A percentile compares a stretch with the other conserved stretches of the same genome.
Evolutionary conservation across 2,888 invertebrate genomes (phyloP).

Genomic region (Agrilus cyanescens): DNA sequence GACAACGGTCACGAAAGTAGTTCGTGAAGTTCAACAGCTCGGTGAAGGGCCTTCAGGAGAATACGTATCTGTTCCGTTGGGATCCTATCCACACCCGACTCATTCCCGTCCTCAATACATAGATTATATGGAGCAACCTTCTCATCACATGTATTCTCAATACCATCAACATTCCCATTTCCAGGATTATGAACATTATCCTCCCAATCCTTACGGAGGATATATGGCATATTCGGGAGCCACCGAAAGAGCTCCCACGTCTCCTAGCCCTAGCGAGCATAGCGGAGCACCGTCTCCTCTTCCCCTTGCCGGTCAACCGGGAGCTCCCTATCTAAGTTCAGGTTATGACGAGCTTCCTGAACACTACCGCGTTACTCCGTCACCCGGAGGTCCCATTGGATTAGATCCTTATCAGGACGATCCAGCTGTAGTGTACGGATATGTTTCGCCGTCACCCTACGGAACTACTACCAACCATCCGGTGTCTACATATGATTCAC

Average conservation of each 20-base stretch:
- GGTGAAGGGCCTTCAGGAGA: conserved; percentile 43
- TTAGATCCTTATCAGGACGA: conserved; percentile 54
- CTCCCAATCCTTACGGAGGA: conserved; percentile 37
- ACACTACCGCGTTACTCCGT: conserved; percentile 52
- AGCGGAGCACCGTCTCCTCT: conserved; percentile 44
- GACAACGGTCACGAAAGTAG: conserved; percentile 58
- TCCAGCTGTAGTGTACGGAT: conserved; percentile 50
- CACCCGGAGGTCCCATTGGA: conserved; percentile 45
- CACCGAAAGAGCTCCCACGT: conserved; percentile 38
- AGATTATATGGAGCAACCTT: conserved; percentile 37
- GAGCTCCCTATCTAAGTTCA: conserved; percentile 45
- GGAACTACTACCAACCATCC: conserved; percentile 37
- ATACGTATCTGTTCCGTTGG: conserved; percentile 40
- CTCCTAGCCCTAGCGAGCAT: conserved; percentile 45
- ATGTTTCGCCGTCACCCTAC: conserved; percentile 52
- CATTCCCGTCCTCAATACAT: conserved; percentile 35
- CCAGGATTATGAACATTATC: conserved; percentile 47
- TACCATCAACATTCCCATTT: conserved; percentile 41
- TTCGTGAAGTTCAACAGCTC: conserved; percentile 49
- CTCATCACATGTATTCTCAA: conserved; percentile 38
- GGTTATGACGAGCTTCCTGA: conserved; percentile 55
- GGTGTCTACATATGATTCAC: conserved; percentile 37
- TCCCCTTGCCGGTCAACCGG: conserved; percentile 32
- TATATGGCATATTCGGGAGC: conserved; percentile 36
- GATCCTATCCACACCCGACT: conserved; percentile 31